These are phyloP conservation scores for Lordiphosa stackelbergi DNA, from an alignment of 1,140 invertebrate species.

Conservation along the genomic window DNA sequence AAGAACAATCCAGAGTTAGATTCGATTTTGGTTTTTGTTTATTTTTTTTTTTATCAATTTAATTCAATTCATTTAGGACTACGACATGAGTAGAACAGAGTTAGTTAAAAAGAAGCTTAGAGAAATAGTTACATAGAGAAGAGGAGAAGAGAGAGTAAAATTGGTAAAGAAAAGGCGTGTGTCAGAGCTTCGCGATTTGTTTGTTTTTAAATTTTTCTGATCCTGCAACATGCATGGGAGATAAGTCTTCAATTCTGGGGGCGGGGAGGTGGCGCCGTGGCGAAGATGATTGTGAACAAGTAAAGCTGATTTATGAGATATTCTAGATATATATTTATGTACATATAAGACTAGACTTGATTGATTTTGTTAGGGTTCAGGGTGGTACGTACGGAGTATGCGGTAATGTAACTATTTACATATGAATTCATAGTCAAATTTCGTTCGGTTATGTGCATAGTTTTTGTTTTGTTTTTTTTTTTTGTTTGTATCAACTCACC, in stretches of 20 bases:
- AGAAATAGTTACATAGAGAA: too few species aligned
- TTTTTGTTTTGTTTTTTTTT: conserved; percentile 9
- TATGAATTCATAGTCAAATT: conserved; percentile 33
- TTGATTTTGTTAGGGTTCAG: conserved; percentile 15
- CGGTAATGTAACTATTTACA: conserved; percentile 62
- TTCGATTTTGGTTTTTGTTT: neutral
- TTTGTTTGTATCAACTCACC: conserved; percentile 83
- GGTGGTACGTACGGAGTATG: conserved; percentile 26
- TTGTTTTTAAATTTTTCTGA: too few species aligned
- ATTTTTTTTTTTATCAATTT: neutral
- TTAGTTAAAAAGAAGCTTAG: too few species aligned
- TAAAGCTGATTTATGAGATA: too few species aligned
- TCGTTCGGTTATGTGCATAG: conserved; percentile 1
- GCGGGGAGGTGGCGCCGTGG: too few species aligned
- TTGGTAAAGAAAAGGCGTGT: too few species aligned
- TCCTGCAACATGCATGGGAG: too few species aligned
- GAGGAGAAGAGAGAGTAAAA: too few species aligned
- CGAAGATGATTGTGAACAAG: too few species aligned
- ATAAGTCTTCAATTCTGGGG: too few species aligned
- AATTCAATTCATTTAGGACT: conserved; percentile 2
- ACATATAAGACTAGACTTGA: conserved; percentile 20
- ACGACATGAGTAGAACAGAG: neutral
- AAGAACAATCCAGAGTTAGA: conserved; percentile 5
- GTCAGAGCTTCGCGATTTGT: too few species aligned
- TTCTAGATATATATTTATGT: neutral